phyloP scores from a whole-genome alignment of 1,140 invertebrate genomes.

The Odontomachus brunneus region DNA sequence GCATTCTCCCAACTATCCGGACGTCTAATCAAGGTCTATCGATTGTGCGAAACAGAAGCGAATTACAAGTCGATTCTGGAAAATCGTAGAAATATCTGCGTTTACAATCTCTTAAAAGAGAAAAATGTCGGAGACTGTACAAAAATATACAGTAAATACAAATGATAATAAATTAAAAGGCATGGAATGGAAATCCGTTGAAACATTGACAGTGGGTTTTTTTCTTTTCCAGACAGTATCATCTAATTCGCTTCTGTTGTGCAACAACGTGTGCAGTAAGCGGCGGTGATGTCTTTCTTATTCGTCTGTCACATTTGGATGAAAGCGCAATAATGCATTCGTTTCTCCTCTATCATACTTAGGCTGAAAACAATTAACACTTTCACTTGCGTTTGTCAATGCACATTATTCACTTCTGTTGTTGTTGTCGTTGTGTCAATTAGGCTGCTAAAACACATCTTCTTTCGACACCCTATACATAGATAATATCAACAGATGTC shows the following conservation, averaged over 20 bases:
- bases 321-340: conserved; percentile 30
- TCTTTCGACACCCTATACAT: conserved; percentile 16
- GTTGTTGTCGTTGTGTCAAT: not conserved
- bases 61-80: conserved; percentile 24
- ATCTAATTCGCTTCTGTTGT: conserved; percentile 55
- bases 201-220: too few relatives aligned
- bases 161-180: not conserved
- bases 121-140: not conserved
- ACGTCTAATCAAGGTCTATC: conserved; percentile 44
- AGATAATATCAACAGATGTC: conserved; percentile 30
- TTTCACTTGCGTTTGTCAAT: conserved; percentile 31
- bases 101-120: not conserved
- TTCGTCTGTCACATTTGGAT: conserved; percentile 24
- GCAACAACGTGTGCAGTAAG: conserved; percentile 66
- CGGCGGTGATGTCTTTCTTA: conserved; percentile 58
- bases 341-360: conserved; percentile 14
- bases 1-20: conserved; percentile 47
- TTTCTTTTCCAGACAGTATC: conserved; percentile 1
- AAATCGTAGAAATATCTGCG: not conserved
- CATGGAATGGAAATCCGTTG: not conserved
- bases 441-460: not conserved
- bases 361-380: conserved; percentile 45
- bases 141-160: not conserved
- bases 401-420: conserved; percentile 39
- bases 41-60: conserved; percentile 12